Evolutionary conservation across 2,888 invertebrate genomes (phyloP).

Genomic region (Deilephila elpenor): DNA sequence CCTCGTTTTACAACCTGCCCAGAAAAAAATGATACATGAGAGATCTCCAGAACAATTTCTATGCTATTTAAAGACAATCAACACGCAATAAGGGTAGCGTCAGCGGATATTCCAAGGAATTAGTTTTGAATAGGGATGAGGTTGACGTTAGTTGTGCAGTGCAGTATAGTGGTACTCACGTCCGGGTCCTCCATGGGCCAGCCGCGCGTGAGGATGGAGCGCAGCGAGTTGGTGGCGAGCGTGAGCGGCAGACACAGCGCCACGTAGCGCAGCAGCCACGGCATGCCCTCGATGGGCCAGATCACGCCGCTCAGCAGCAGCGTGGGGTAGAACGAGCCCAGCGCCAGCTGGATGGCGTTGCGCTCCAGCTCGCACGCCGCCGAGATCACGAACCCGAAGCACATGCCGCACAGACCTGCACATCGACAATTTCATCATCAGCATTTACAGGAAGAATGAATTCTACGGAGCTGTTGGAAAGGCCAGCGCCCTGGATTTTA

Average conservation of each 20-base stretch:
- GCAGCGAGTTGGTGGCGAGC: conserved; percentile 95
- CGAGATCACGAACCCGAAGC: conserved; percentile 97
- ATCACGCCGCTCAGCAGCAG: conserved; percentile 96
- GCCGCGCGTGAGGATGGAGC: conserved; percentile 94
- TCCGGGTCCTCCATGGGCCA: conserved; percentile 92
- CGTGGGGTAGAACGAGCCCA: conserved; percentile 98
- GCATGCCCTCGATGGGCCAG: conserved; percentile 99
- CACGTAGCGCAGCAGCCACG: conserved; percentile 91
- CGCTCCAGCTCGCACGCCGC: conserved; percentile 96
- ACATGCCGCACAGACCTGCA: conserved; percentile 95
- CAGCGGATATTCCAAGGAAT: too few relatives aligned
- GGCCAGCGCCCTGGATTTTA: too few relatives aligned
- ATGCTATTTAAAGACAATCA: too few relatives aligned
- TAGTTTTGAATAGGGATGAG: too few relatives aligned
- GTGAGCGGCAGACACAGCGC: conserved; percentile 94
- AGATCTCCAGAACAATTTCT: too few relatives aligned
- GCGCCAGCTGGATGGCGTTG: conserved; percentile 95
- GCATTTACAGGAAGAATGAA: too few relatives aligned
- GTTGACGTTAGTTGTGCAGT: too few relatives aligned
- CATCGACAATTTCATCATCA: background rate
- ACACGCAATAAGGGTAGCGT: too few relatives aligned
- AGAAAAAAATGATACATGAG: too few relatives aligned
- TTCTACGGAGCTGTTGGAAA: too few relatives aligned
- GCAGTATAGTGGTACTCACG: background rate
- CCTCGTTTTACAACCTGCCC: too few relatives aligned